These are phyloP conservation scores for Trichogramma pretiosum DNA, from an alignment of 1,140 invertebrate genomes.

Conservation along the genomic window DNA sequence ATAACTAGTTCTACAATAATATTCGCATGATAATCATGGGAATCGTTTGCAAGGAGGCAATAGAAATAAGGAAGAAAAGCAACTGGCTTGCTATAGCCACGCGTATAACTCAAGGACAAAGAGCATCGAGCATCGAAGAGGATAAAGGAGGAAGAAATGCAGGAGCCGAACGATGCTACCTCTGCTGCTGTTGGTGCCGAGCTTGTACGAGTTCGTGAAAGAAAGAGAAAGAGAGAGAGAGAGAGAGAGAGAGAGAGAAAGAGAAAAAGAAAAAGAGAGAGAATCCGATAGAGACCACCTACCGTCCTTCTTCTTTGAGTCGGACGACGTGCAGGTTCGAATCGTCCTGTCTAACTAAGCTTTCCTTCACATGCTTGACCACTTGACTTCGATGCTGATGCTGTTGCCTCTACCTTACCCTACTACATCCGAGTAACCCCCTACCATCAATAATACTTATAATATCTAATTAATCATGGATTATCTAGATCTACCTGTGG, in stretches of 20 bases:
- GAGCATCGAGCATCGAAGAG: not conserved
- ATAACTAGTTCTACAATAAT: too few species aligned
- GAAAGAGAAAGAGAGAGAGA: not conserved
- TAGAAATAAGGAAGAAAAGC: too few species aligned
- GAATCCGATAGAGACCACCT: slow-evolving; percentile 40
- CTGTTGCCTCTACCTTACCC: slow-evolving; percentile 19
- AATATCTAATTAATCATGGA: slow-evolving; percentile 47
- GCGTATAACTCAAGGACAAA: too few species aligned
- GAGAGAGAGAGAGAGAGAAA: slow-evolving; percentile 6
- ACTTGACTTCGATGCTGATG: slow-evolving; percentile 14
- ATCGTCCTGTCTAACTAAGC: slow-evolving; percentile 9
- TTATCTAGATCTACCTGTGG: slow-evolving; percentile 43
- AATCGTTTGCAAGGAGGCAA: too few species aligned
- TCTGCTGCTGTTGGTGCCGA: too few species aligned
- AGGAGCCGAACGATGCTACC: slow-evolving; percentile 25
- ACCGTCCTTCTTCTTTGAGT: slow-evolving; percentile 40
- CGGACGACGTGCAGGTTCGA: too few species aligned
- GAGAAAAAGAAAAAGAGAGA: slow-evolving; percentile 9
- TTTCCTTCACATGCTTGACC: slow-evolving; percentile 14
- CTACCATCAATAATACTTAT: slow-evolving; percentile 43
- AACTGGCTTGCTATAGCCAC: too few species aligned
- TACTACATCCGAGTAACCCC: not conserved
- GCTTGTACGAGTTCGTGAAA: not conserved
- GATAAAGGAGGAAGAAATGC: slow-evolving; percentile 13
- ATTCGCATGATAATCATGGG: too few species aligned